Percentiles rank a stretch among this genome's conserved stretches.
phyloP scores from a whole-genome alignment of 2,797 vertebrate species.

The Tokudaia muenninki region DNA sequence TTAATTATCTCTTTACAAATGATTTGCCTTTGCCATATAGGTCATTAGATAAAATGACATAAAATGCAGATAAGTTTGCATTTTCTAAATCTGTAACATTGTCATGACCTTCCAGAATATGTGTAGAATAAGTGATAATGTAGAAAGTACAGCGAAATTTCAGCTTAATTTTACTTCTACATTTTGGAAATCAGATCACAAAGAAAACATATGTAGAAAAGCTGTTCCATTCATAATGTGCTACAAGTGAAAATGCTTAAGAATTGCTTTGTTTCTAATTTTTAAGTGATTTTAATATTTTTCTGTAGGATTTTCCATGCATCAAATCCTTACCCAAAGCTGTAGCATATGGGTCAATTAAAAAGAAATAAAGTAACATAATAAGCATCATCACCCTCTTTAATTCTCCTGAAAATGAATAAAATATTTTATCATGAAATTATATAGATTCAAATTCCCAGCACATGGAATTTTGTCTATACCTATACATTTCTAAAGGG shows the following conservation, averaged over 20 bases:
- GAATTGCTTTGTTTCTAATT: neutral
- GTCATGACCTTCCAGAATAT: neutral
- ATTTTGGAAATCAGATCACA: neutral
- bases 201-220: neutral
- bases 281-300: slow-evolving; percentile 12
- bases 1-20: slow-evolving; percentile 1
- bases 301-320: neutral
- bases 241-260: neutral
- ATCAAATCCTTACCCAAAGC: neutral
- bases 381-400: slow-evolving; percentile 47
- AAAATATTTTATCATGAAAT: slow-evolving; percentile 59
- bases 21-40: neutral
- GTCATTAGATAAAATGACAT: neutral
- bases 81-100: neutral
- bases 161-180: neutral
- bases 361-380: slow-evolving; percentile 55
- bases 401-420: slow-evolving; percentile 39
- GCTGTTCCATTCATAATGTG: neutral
- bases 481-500: neutral
- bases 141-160: neutral
- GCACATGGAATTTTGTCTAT: neutral
- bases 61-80: neutral
- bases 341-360: neutral
- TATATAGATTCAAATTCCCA: neutral
- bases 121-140: neutral